Evolutionary conservation across 2,113 vertebrate genomes (phyloP).

Genomic region (Saccopteryx leptura): DNA sequence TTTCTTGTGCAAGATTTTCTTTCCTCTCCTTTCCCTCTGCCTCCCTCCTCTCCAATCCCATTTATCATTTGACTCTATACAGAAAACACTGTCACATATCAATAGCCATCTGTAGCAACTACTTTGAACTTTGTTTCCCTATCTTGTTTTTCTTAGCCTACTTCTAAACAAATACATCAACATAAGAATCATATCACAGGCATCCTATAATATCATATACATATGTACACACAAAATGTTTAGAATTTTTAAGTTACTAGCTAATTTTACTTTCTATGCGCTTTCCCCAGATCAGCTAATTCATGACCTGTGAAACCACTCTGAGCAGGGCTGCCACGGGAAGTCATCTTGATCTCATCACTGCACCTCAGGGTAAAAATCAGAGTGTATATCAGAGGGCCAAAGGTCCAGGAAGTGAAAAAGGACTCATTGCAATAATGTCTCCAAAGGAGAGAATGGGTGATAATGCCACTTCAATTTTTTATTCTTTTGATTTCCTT

Average conservation of each 20-base stretch:
- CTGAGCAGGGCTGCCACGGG: not conserved
- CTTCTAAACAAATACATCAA: slow-evolving; percentile 33
- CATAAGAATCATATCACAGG: slow-evolving; percentile 35
- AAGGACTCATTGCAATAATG: slow-evolving; percentile 25
- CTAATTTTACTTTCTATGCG: slow-evolving; percentile 75
- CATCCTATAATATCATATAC: not conserved
- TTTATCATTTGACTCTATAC: slow-evolving; percentile 36
- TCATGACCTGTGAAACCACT: slow-evolving; percentile 80
- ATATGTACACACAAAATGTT: not conserved
- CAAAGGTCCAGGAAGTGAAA: slow-evolving; percentile 69
- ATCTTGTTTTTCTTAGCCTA: not conserved
- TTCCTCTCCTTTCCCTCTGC: not conserved
- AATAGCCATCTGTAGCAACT: not conserved
- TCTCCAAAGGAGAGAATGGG: slow-evolving; percentile 62
- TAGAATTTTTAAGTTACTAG: slow-evolving; percentile 68
- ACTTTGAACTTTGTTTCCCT: not conserved
- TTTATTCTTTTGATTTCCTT: slow-evolving; percentile 73
- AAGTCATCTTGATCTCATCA: slow-evolving; percentile 73
- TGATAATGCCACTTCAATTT: not conserved
- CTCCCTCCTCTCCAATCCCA: not conserved
- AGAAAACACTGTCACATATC: not conserved
- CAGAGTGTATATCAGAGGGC: not conserved
- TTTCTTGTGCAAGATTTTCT: not conserved
- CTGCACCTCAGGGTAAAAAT: slow-evolving; percentile 58
- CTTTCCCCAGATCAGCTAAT: slow-evolving; percentile 78